Base-by-base conservation (phyloP, 64 coral and sea anemone genomes). In the Porites australiensis region DNA sequence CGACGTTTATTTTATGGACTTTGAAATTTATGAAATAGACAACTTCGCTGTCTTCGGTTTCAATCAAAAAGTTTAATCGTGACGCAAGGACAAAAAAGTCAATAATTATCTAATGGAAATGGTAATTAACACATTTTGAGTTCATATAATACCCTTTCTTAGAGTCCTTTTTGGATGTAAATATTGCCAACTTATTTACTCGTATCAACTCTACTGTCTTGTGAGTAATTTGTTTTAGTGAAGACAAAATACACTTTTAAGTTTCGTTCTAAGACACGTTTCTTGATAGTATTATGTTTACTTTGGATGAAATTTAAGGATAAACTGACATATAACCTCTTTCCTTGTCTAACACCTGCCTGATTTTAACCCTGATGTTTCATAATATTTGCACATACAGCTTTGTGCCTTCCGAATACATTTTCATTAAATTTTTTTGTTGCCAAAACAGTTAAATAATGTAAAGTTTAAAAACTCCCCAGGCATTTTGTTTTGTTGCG, bases 381-480 rank as follows among this genome's bases (percentile, higher is more conserved):
- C 44, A 63, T 64, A 46, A 64, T 82, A 82, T 82, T 82, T 82
- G 58, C 37, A n/a, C 59, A 19, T 11, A 58, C 15, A 46, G 9
- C 57, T 45, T 45, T 63, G 27, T 63, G 27, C 37, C 8, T 64
- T 64, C 10, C 47, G 59, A 49, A 55, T 55, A 55, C 53, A 52
- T 75, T 50, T 37, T 46, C 16, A 82, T 63, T 57, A 65, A 82
- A 84, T 84, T 44, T 49, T 84, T 50, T 68, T 68, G 81, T 84
- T 84, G 62, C 62, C n/a, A 84, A 14, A 84, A 84, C 81, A 84
- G 47, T 46, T 13, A 51, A 11, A 84, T 19, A 44, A 75, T 51
- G n/a, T 84, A 16, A 19, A 0, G 15, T 9, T 55, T 55, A 78
- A 55, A 22, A 78, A 2, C 50, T 3, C 10, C 58, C 45, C 58